Evolutionary conservation across 2,888 invertebrate genomes (phyloP).

Genomic region (Fragum sueziense): DNA sequence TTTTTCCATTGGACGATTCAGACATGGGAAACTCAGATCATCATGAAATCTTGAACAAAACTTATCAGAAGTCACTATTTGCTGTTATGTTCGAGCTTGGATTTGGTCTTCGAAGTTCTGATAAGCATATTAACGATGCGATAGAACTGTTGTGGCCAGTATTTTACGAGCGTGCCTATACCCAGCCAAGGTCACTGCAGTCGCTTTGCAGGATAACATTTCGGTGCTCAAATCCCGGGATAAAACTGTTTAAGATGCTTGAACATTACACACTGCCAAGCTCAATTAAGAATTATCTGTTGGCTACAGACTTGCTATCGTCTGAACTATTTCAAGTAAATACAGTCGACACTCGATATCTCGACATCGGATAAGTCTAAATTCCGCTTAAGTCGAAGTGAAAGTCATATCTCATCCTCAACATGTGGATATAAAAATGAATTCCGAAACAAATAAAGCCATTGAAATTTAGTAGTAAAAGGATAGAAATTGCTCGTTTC

Average conservation of each 20-base stretch:
- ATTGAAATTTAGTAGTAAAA: too few species aligned
- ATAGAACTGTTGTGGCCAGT: not conserved
- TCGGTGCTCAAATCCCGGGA: not conserved
- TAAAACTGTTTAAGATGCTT: not conserved
- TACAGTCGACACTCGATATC: too few species aligned
- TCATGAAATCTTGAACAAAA: not conserved
- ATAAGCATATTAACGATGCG: not conserved
- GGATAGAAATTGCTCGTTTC: too few species aligned
- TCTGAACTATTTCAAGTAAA: too few species aligned
- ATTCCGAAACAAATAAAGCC: too few species aligned
- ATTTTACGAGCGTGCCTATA: not conserved
- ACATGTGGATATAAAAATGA: too few species aligned
- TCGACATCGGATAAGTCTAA: too few species aligned
- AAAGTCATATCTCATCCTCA: too few species aligned
- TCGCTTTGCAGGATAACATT: not conserved
- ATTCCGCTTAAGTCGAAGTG: too few species aligned
- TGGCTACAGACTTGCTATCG: not conserved
- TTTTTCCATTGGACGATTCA: not conserved
- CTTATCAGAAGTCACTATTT: not conserved
- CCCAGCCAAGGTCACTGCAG: not conserved
- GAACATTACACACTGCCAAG: not conserved
- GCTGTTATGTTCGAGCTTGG: not conserved
- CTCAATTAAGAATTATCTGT: not conserved
- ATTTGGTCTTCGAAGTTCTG: not conserved
- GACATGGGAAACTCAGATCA: not conserved